Conservation (phyloP, 2,113 vertebrate species). For the Vulpes lagopus region DNA sequence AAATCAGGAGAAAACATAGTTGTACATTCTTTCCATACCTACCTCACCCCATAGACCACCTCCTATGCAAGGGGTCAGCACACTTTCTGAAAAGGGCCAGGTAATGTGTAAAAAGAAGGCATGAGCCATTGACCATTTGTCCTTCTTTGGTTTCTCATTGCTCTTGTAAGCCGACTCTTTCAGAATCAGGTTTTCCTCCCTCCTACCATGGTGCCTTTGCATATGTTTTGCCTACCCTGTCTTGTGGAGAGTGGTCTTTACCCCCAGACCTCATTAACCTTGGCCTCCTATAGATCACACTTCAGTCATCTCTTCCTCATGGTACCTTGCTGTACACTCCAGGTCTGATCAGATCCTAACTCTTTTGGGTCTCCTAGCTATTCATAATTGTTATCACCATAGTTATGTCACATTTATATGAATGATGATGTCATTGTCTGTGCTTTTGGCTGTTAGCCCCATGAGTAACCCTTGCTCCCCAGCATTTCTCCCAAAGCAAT, state of each 20-base stretch:
- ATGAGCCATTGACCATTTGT: too few species aligned
- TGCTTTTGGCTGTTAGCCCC: background rate
- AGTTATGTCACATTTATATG: background rate
- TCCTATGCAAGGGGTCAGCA: background rate
- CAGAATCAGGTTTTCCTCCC: accelerated
- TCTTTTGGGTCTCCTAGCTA: background rate
- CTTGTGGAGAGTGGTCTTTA: background rate
- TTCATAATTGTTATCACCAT: background rate
- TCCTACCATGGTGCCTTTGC: background rate
- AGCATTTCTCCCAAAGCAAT: background rate
- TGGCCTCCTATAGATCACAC: background rate
- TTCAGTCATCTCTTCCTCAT: background rate
- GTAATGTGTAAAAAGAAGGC: background rate
- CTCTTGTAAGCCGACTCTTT: background rate
- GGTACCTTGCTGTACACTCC: background rate
- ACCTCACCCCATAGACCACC: background rate
- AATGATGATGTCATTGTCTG: background rate
- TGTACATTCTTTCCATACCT: background rate
- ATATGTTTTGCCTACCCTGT: background rate
- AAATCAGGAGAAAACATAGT: background rate
- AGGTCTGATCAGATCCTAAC: background rate
- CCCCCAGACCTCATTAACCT: background rate
- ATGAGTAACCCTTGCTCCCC: background rate
- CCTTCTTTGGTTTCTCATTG: background rate
- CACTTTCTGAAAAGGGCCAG: background rate